Evolutionary conservation across 37 sponge, comb jelly and placozoan species (phyloP).

Genomic region (Halisarca cf. caerulea): DNA sequence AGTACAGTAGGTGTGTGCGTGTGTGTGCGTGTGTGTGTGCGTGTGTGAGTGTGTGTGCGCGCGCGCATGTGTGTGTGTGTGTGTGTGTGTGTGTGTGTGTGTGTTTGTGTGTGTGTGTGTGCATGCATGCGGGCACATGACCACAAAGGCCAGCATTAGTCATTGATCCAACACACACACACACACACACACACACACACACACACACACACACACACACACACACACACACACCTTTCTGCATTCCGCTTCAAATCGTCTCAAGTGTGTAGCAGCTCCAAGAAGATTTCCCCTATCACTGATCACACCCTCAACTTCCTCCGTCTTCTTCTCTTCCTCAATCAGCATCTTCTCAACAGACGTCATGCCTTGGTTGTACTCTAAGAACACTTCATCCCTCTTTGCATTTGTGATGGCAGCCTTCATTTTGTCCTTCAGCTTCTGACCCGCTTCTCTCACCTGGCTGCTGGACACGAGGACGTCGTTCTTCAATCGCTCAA

Average conservation of each 20-base stretch:
- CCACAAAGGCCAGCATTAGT: no score
- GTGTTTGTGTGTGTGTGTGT: background rate
- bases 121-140: no score
- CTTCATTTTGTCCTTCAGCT: constrained; percentile 8
- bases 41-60: constrained; percentile 2
- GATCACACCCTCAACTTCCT: constrained; percentile 27
- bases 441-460: background rate
- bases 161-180: no score
- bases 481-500: background rate
- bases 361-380: constrained; percentile 19
- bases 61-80: constrained; percentile 40
- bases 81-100: constrained; percentile 37
- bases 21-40: background rate
- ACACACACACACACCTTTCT: constrained; percentile 40
- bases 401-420: background rate
- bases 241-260: constrained; percentile 25
- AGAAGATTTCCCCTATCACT: constrained; percentile 30
- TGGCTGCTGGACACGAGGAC: background rate
- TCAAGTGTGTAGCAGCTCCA: constrained; percentile 30
- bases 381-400: background rate
- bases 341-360: constrained; percentile 1
- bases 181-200: no score
- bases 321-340: constrained; percentile 4
- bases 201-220: no score
- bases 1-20: background rate